Conservation (phyloP, 1,140 invertebrate species). For the Sitobion miscanthi region DNA sequence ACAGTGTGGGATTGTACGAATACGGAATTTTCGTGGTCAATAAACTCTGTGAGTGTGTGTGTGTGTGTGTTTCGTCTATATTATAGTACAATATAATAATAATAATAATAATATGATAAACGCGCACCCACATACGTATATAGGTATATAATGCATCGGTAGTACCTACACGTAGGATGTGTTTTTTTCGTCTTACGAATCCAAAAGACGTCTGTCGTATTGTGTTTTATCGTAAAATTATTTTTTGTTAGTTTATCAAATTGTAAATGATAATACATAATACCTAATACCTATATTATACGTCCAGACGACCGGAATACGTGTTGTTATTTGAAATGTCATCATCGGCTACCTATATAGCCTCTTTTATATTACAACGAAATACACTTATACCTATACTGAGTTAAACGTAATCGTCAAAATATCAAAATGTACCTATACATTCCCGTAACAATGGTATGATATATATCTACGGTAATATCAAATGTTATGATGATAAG, state of each 20-base stretch:
- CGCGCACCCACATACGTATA: neutral
- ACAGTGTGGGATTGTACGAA: constrained; percentile 29
- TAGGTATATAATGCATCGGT: neutral
- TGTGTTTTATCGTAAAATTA: neutral
- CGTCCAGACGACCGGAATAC: neutral
- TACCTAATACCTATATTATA: neutral
- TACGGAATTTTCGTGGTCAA: constrained; percentile 44
- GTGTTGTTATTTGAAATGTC: neutral
- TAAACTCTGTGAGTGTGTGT: neutral
- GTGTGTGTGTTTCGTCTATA: neutral
- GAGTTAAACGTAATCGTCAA: neutral
- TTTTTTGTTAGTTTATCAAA: neutral
- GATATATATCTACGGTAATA: neutral
- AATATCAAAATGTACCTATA: neutral
- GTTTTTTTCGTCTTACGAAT: neutral
- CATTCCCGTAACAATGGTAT: neutral
- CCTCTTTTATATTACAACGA: neutral
- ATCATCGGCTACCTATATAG: neutral
- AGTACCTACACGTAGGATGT: neutral
- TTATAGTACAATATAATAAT: neutral
- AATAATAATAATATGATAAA: neutral
- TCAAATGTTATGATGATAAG: neutral
- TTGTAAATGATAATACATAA: neutral
- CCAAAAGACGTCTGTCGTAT: neutral
- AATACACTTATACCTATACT: neutral